These are phyloP conservation scores for Aelia acuminata DNA, from an alignment of 2,888 invertebrate species.

Conservation along the genomic window DNA sequence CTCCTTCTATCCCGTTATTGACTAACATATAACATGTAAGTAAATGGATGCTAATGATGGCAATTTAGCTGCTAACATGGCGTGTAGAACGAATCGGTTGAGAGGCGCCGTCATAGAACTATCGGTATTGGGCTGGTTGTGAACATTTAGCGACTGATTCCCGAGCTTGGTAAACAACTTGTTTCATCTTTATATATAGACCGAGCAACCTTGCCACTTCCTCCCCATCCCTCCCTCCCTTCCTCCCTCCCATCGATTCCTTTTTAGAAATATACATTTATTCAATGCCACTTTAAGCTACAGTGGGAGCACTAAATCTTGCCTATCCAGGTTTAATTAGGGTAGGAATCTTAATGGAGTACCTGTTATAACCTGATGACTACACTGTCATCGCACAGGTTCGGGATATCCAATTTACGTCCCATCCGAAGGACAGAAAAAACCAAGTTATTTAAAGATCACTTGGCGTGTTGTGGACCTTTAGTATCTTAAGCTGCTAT, in stretches of 20 bases:
- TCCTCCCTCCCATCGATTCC: background rate
- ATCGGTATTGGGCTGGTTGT: background rate
- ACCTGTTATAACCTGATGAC: no score
- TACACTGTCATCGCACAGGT: no score
- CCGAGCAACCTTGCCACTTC: background rate
- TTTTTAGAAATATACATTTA: no score
- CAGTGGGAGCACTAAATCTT: no score
- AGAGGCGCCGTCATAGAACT: background rate
- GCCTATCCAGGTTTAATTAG: no score
- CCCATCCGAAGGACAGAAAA: no score
- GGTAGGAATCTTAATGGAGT: no score
- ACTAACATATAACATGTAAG: background rate
- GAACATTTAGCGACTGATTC: constrained; percentile 4
- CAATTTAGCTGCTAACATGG: background rate
- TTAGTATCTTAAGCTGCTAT: no score
- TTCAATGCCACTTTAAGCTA: no score
- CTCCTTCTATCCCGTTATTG: background rate
- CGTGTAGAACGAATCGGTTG: background rate
- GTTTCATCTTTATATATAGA: constrained; percentile 41
- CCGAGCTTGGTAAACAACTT: constrained; percentile 19
- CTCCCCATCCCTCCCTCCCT: background rate
- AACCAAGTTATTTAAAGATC: no score
- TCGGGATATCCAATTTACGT: no score
- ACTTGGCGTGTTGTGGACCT: no score
- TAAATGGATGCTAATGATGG: background rate